Conservation (phyloP, 64 coral and sea anemone genomes). For the Exaiptasia diaphana region DNA sequence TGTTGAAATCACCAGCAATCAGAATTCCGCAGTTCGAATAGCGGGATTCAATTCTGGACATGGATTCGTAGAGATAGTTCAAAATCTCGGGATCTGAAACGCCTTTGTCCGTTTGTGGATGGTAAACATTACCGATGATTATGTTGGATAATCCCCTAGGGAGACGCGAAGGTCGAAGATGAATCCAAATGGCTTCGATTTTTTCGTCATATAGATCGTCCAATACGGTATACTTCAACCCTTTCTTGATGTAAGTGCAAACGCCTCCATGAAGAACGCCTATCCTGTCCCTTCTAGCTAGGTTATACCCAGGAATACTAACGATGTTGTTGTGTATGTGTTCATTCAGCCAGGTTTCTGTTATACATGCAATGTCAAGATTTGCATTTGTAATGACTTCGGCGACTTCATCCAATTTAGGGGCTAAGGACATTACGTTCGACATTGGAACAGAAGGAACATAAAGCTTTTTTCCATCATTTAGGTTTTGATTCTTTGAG, state of each 20-base stretch:
- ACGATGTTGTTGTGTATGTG: neutral
- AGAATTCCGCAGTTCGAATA: constrained; percentile 6
- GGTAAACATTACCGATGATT: constrained; percentile 34
- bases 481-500: neutral
- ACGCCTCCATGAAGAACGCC: constrained; percentile 1
- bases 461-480: neutral
- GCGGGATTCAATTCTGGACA: neutral
- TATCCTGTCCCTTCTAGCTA: neutral
- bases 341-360: constrained; percentile 37
- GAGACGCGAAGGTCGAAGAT: constrained; percentile 17
- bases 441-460: constrained; percentile 23
- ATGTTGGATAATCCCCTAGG: constrained; percentile 27
- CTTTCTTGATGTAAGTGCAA: neutral
- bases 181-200: constrained; percentile 36
- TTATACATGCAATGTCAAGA: constrained; percentile 17
- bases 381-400: neutral
- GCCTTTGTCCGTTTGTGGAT: constrained; percentile 13
- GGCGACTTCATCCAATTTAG: constrained; percentile 34
- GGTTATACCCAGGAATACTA: neutral
- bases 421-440: constrained; percentile 26
- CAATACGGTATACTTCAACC: neutral
- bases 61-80: neutral
- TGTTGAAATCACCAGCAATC: constrained; percentile 26
- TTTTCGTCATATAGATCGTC: neutral
- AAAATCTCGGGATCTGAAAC: neutral